These are phyloP conservation scores for Actenoides hombroni DNA, from an alignment of 2,113 vertebrate genomes.

Conservation along the genomic window DNA sequence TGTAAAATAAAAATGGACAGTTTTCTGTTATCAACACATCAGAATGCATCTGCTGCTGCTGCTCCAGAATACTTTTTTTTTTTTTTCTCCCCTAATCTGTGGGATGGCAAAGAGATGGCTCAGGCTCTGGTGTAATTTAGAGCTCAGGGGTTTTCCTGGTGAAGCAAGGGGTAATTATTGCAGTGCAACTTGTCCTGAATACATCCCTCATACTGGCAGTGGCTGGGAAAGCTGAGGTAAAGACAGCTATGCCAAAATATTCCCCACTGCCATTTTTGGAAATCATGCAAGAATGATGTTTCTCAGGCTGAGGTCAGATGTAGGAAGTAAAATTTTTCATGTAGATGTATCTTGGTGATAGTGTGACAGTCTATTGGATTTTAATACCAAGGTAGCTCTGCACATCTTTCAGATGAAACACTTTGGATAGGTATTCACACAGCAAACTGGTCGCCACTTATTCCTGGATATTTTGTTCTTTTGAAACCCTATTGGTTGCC, in stretches of 20 bases:
- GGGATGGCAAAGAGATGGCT: not conserved
- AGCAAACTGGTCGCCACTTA: not conserved
- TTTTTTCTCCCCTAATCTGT: not conserved
- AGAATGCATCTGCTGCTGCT: not conserved
- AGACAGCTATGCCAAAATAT: not conserved
- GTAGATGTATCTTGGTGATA: not conserved
- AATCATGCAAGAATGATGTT: not conserved
- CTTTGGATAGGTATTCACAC: not conserved
- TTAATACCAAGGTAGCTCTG: not conserved
- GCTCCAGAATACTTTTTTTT: not conserved
- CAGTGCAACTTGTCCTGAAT: not conserved
- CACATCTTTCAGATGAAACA: not conserved
- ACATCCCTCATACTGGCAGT: not conserved
- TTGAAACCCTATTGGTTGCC: not conserved
- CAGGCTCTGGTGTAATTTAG: not conserved
- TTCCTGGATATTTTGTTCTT: not conserved
- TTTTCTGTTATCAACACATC: not conserved
- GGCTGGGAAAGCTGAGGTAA: not conserved
- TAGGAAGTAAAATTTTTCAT: not conserved
- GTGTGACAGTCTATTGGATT: not conserved
- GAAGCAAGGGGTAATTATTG: not conserved
- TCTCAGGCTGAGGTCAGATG: not conserved
- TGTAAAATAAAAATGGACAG: not conserved
- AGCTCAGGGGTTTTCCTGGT: not conserved
- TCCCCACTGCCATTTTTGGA: not conserved